Evolutionary conservation across 92 coral and sea anemone genomes (phyloP).

Genomic region (Ricordea florida): DNA sequence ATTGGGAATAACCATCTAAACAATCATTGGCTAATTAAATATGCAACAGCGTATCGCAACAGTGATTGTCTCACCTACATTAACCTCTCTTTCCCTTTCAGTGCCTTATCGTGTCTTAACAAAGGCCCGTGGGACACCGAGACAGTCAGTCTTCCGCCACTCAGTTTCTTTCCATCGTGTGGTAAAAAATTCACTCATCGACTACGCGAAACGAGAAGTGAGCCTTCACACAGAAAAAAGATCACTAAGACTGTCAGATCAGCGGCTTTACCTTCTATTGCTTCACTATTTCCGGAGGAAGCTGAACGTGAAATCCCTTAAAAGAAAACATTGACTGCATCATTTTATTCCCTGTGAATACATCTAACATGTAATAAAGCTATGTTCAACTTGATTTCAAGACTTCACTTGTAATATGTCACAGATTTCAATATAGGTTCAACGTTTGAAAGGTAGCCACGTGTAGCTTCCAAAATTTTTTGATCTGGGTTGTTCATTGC

Average conservation of each 20-base stretch:
- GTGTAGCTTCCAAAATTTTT: no score
- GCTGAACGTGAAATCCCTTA: constrained; percentile 7
- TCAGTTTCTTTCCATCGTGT: constrained; percentile 39
- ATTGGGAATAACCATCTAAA: no score
- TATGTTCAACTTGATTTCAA: no score
- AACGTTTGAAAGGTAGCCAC: no score
- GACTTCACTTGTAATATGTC: no score
- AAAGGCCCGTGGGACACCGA: constrained; percentile 24
- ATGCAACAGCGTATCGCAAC: not conserved
- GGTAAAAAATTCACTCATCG: not conserved
- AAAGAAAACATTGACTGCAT: no score
- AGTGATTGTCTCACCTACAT: not conserved
- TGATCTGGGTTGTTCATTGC: no score
- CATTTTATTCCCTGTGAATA: no score
- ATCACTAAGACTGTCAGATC: constrained; percentile 2
- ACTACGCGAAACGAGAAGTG: constrained; percentile 47
- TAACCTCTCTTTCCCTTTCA: not conserved
- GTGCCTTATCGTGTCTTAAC: constrained; percentile 39
- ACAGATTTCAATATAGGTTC: no score
- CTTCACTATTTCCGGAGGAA: constrained; percentile 82
- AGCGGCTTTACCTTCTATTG: constrained; percentile 83
- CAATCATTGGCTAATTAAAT: no score
- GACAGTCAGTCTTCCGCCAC: constrained; percentile 61
- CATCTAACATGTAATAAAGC: no score
- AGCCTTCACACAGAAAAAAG: constrained; percentile 54